Base-by-base conservation (phyloP, 2,113 vertebrate species). In the Panthera tigris region DNA sequence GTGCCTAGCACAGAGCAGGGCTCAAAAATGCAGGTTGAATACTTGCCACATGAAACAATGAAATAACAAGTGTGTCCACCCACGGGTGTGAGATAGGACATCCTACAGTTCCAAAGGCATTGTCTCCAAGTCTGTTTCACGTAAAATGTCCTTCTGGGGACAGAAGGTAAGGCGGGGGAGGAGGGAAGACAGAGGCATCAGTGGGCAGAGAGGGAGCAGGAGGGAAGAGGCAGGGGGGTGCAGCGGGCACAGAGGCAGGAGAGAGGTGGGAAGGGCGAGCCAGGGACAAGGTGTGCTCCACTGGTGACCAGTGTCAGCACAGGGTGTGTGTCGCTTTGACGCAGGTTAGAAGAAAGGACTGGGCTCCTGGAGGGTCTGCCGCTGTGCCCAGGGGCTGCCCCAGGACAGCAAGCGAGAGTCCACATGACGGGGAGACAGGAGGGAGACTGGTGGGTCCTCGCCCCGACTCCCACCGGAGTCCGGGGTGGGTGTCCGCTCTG, bases 311-410 rank as follows among this genome's bases (percentile, higher is more conserved):
- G 27, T 16, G 41, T 31, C 41, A 31, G 14, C 7, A 4, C 74
- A 15, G 74, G 27, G 74, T 48, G 57, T 16, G 4, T 8, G 23
- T 52, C 11, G 50, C 39, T 29, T 25, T 27, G 0, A 3, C 27
- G 15, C 27, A 13, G 31, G 14, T 5, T 4, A 15, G 55, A 16
- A 48, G 31, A 21, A 7, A 4, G 61, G 11, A 1, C 0, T 0
- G 10, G 3, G 39, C 3, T 8, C 18, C 19, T 0, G 8, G 27
- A 27, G 33, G 15, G 45, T 25, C 66, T 55, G 31, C n/a, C 0
- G 3, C 78, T 14, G 27, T 18, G 50, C 8, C 15, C 27, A 5
- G 21, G 10, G 7, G 12, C 41, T 13, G 36, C n/a, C 39, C n/a
- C 52, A 29, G 15, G 57, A 68, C 19, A 11, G 18, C 1, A 4